Conservation (phyloP, 1,140 invertebrate species). For the Drosophila leontia region DNA sequence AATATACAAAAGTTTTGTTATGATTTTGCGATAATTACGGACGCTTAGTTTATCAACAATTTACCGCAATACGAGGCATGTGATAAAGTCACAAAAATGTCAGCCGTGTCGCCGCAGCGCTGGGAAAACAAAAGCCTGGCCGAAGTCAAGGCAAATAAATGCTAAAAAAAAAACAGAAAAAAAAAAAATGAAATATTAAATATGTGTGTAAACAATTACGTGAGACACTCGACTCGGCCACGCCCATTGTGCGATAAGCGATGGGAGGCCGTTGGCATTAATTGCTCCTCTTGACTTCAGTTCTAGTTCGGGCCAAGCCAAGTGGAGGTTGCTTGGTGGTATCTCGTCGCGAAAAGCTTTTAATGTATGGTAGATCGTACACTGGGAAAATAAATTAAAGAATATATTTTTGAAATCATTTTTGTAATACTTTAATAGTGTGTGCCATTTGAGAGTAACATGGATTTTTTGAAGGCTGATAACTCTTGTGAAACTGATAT, state of each 20-base stretch:
- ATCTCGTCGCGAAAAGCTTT: conserved; percentile 33
- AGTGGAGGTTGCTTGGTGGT: conserved; percentile 20
- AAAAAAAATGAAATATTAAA: conserved; percentile 58
- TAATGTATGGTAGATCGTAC: conserved; percentile 13
- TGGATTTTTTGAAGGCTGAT: not conserved
- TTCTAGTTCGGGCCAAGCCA: conserved; percentile 40
- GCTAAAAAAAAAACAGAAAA: conserved; percentile 46
- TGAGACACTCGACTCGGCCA: conserved; percentile 59
- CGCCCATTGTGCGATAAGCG: conserved; percentile 54
- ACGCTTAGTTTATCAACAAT: conserved; percentile 47
- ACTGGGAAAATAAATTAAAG: conserved; percentile 1
- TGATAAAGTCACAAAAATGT: conserved; percentile 83
- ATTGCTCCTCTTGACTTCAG: conserved; percentile 44
- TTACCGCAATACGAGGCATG: conserved; percentile 80
- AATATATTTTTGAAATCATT: too few relatives aligned
- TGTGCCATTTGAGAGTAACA: not conserved
- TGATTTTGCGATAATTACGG: conserved; percentile 38
- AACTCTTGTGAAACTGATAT: not conserved
- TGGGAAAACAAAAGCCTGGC: conserved; percentile 72
- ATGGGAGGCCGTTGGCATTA: conserved; percentile 44
- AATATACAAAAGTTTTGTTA: conserved; percentile 35
- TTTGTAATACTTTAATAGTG: not conserved
- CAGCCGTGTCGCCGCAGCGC: conserved; percentile 68
- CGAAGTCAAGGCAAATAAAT: conserved; percentile 73
- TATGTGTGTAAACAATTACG: conserved; percentile 80